A percentile compares a stretch with the other conserved stretches of the same genome.
Evolutionary conservation across 2,797 vertebrate genomes (phyloP).

Genomic region (Calcarius lapponicus): DNA sequence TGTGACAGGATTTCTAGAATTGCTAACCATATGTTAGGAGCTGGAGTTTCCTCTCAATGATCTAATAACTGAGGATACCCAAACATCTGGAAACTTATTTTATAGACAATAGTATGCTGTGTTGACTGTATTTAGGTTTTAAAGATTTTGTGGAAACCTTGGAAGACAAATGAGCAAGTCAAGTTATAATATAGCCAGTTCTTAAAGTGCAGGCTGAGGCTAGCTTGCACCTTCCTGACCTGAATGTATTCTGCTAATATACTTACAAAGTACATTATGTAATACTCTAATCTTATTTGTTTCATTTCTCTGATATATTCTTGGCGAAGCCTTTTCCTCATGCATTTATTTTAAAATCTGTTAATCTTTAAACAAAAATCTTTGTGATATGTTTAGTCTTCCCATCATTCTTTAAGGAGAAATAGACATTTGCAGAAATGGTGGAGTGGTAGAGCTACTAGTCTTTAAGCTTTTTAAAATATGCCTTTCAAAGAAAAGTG

Average conservation of each 20-base stretch:
- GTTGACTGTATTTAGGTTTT: not conserved
- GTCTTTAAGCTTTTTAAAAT: not conserved
- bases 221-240: conserved; percentile 18
- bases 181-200: not conserved
- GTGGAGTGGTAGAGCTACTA: not conserved
- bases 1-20: not conserved
- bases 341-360: not conserved
- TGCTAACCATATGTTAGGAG: not conserved
- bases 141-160: not conserved
- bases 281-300: conserved; percentile 35
- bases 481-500: not conserved
- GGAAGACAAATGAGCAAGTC: not conserved
- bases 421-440: not conserved
- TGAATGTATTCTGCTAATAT: conserved; percentile 7
- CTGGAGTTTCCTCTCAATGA: not conserved
- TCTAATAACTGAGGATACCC: not conserved
- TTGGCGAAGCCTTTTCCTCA: not conserved
- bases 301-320: conserved; percentile 14
- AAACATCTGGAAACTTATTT: not conserved
- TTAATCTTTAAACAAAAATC: not conserved
- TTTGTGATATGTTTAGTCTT: not conserved
- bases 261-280: conserved; percentile 7
- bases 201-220: not conserved
- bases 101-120: not conserved
- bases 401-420: not conserved